Evolutionary conservation across 2,797 vertebrate species (phyloP).

Genomic region (Microctenopoma lineatum): DNA sequence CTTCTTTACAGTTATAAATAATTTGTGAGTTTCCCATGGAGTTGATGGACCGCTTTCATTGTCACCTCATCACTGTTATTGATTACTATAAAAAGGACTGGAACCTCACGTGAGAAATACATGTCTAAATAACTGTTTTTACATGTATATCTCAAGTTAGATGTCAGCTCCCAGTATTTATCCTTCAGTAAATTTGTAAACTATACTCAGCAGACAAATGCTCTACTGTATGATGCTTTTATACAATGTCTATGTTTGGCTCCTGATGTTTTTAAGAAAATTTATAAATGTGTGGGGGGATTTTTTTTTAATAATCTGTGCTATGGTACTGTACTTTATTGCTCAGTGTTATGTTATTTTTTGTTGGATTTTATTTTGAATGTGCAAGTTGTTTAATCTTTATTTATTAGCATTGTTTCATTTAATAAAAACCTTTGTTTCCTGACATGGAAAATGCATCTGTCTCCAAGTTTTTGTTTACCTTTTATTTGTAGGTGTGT

Average conservation of each 20-base stretch:
- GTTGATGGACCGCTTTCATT: slow-evolving; percentile 68
- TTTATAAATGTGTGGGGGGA: slow-evolving; percentile 75
- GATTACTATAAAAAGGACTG: slow-evolving; percentile 58
- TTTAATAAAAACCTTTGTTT: slow-evolving; percentile 82
- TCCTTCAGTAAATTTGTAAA: slow-evolving; percentile 81
- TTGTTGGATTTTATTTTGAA: slow-evolving; percentile 80
- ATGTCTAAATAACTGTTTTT: slow-evolving; percentile 46
- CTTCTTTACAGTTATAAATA: slow-evolving; percentile 70
- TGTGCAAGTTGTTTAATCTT: slow-evolving; percentile 78
- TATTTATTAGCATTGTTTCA: slow-evolving; percentile 84
- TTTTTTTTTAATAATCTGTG: slow-evolving; percentile 70
- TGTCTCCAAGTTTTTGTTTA: slow-evolving; percentile 20
- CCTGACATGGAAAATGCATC: slow-evolving; percentile 44
- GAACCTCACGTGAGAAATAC: slow-evolving; percentile 65
- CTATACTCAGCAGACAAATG: slow-evolving; percentile 77
- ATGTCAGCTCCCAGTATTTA: slow-evolving; percentile 74
- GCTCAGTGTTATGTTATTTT: slow-evolving; percentile 73
- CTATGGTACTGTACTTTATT: slow-evolving; percentile 75
- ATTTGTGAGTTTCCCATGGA: slow-evolving; percentile 75
- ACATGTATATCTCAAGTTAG: slow-evolving; percentile 62
- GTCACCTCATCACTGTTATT: slow-evolving; percentile 74
- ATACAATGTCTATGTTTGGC: slow-evolving; percentile 82
- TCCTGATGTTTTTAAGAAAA: slow-evolving; percentile 81
- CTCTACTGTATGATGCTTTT: slow-evolving; percentile 81
- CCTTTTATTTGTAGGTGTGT: not conserved